These are phyloP conservation scores for Chiloscyllium punctatum DNA, from an alignment of 2,797 vertebrate species.

Conservation along the genomic window DNA sequence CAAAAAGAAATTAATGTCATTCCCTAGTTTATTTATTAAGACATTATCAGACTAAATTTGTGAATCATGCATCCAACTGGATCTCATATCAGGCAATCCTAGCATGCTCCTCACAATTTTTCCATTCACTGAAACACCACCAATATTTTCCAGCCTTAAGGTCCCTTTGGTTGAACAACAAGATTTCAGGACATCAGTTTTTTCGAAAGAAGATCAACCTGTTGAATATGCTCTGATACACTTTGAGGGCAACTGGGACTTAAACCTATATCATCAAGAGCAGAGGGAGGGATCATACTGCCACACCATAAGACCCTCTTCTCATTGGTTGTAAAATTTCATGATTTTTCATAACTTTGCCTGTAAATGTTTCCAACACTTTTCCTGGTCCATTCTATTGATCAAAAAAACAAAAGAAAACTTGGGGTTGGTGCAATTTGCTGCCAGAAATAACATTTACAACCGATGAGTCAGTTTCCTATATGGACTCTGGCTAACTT, in stretches of 20 bases:
- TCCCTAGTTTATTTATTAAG: neutral
- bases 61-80: neutral
- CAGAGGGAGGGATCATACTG: too few relatives aligned
- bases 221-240: too few relatives aligned
- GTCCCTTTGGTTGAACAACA: neutral
- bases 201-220: too few relatives aligned
- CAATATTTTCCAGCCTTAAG: neutral
- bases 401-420: neutral
- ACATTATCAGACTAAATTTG: neutral
- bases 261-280: too few relatives aligned
- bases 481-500: neutral
- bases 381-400: neutral
- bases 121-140: neutral
- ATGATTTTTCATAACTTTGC: neutral
- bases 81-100: neutral
- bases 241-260: too few relatives aligned
- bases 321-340: too few relatives aligned
- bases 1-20: neutral
- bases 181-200: too few relatives aligned
- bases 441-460: neutral
- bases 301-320: too few relatives aligned
- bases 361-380: neutral
- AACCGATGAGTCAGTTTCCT: neutral
- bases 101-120: neutral
- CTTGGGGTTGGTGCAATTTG: neutral